Evolutionary conservation across 2,113 vertebrate genomes (phyloP).

Genomic region (Argyrosomus japonicus): DNA sequence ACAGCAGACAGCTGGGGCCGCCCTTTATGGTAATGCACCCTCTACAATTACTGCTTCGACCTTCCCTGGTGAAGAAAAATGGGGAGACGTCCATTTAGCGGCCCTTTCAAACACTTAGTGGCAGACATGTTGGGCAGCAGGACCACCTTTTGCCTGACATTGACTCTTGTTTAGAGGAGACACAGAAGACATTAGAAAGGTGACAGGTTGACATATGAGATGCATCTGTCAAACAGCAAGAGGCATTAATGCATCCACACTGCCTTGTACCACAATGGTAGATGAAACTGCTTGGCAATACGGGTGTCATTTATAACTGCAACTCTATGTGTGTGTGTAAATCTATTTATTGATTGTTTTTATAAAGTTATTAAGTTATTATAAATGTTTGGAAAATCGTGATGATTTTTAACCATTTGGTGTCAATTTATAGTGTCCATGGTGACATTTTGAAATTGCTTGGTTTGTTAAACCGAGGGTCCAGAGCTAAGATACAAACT

Average conservation of each 20-base stretch:
- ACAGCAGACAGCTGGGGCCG: constrained; percentile 84
- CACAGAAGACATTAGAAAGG: constrained; percentile 59
- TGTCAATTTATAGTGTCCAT: not conserved
- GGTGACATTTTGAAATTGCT: not conserved
- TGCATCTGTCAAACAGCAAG: constrained; percentile 70
- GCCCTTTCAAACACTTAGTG: constrained; percentile 84
- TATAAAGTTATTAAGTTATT: not conserved
- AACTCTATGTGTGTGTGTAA: not conserved
- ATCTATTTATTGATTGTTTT: not conserved
- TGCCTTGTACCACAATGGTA: not conserved
- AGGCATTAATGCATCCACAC: constrained; percentile 31
- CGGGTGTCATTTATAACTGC: constrained; percentile 11
- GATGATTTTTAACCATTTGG: too few relatives aligned
- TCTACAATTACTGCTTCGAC: constrained; percentile 88
- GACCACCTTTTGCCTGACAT: constrained; percentile 84
- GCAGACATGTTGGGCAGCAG: constrained; percentile 81
- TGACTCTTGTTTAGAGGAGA: constrained; percentile 80
- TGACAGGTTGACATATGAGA: constrained; percentile 61
- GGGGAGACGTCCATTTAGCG: constrained; percentile 83
- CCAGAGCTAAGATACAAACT: not conserved
- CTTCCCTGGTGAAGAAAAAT: constrained; percentile 82
- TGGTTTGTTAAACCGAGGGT: not conserved
- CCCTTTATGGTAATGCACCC: constrained; percentile 88
- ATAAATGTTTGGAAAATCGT: not conserved
- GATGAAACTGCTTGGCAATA: constrained; percentile 8